Conservation (phyloP, 2,113 vertebrate genomes). For the Myiagra hebetior region DNA sequence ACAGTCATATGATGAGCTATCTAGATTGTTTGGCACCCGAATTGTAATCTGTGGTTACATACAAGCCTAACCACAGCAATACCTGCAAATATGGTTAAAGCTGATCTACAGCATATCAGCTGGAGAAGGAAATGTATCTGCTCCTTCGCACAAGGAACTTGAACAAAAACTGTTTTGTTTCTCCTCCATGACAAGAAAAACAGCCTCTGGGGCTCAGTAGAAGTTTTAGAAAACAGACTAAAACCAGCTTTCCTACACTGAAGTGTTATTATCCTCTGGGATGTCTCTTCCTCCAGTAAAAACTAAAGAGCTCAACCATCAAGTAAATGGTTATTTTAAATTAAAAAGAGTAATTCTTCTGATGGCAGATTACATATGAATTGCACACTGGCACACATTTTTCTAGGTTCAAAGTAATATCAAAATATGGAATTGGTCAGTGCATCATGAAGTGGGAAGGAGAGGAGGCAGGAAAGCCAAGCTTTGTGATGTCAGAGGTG, state of each 20-base stretch:
- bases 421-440: rapidly evolving
- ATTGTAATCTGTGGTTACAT: not conserved
- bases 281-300: not conserved
- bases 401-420: not conserved
- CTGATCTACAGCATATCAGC: not conserved
- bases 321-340: not conserved
- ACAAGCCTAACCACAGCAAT: not conserved
- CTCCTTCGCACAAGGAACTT: not conserved
- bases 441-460: not conserved
- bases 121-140: not conserved
- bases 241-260: not conserved
- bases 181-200: not conserved
- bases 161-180: constrained; percentile 13
- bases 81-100: constrained; percentile 17
- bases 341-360: not conserved
- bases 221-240: not conserved
- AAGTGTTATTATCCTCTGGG: not conserved
- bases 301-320: not conserved
- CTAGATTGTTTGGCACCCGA: not conserved
- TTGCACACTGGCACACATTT: not conserved
- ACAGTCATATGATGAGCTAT: not conserved
- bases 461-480: not conserved
- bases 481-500: rapidly evolving
- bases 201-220: not conserved
- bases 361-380: not conserved